Evolutionary conservation across 2,888 invertebrate species (phyloP), one percentile per base, ranked within the genome.

Genomic region (Orchesellides sinensis): DNA sequence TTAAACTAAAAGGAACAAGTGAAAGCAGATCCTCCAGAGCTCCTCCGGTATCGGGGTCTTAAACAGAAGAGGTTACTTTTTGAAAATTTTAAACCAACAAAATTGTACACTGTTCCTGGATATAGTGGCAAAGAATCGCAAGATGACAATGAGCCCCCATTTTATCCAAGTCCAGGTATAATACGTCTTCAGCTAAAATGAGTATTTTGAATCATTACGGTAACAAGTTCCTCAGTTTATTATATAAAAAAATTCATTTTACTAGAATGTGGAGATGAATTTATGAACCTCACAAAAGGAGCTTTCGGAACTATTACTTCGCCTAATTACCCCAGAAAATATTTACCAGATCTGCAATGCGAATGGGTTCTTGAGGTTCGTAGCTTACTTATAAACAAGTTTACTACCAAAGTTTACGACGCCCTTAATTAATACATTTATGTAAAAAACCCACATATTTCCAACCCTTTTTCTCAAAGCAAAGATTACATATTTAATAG

Each of bases 361-460:
- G 83, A 85, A 69, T 87, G 87, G 87, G 66, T 56, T n/a, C 69
- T 87, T 12, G 83, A 87, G 74, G 87, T 86, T 74, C 49, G 52
- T 40, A n/a, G 32, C 6, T 32, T 32, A 6, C n/a, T 40, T 10
- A 40, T n/a, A 40, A 40, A 40, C 10, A 10, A 45, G 14, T 10
- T 23, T 17, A 52, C 19, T 52, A 52, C 29, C 17, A 52, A 47
- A 23, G n/a, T n/a, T n/a, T n/a, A n/a, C n/a, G n/a, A n/a, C n/a
- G n/a, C n/a, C n/a, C n/a, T n/a, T n/a, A n/a, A n/a, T n/a, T n/a
- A n/a, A n/a, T n/a, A n/a, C n/a, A n/a, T n/a, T n/a, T n/a, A n/a
- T n/a, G n/a, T n/a, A n/a, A n/a, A n/a, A n/a, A n/a, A n/a, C n/a
- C n/a, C n/a, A n/a, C n/a, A n/a, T n/a, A n/a, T n/a, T n/a, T n/a